A percentile compares a stretch with the other conserved stretches of the same genome.
These are phyloP conservation scores for Lutraria rhynchaena DNA, from an alignment of 1,140 invertebrate species.

Conservation along the genomic window DNA sequence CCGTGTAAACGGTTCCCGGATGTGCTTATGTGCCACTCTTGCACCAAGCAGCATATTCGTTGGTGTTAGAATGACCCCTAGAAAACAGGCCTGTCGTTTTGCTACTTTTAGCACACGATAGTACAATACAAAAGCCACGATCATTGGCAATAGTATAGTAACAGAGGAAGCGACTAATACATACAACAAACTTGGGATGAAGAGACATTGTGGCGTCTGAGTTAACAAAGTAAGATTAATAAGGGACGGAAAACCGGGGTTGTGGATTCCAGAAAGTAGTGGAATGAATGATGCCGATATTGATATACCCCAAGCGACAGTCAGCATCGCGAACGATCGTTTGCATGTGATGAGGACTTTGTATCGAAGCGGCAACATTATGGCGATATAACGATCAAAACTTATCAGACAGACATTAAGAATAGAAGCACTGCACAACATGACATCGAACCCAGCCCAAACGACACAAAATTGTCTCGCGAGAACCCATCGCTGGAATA, in stretches of 20 bases:
- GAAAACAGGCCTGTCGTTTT: constrained; percentile 74
- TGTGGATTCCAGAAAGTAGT: constrained; percentile 95
- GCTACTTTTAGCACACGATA: constrained; percentile 76
- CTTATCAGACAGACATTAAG: constrained; percentile 99
- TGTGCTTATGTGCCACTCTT: constrained; percentile 69
- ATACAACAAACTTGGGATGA: constrained; percentile 72
- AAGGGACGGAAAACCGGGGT: constrained; percentile 65
- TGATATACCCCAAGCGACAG: constrained; percentile 96
- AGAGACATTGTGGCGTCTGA: constrained; percentile 70
- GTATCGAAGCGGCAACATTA: constrained; percentile 98
- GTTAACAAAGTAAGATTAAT: constrained; percentile 72
- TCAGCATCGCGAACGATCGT: constrained; percentile 92
- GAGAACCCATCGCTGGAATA: constrained; percentile 94
- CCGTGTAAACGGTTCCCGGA: constrained; percentile 75
- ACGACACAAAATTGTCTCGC: constrained; percentile 97
- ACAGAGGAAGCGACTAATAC: constrained; percentile 70
- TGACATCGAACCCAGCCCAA: constrained; percentile 99
- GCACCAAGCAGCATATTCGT: constrained; percentile 72
- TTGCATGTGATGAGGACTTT: constrained; percentile 95
- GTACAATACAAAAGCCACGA: constrained; percentile 75
- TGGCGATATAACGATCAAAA: constrained; percentile 98
- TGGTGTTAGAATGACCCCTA: constrained; percentile 70
- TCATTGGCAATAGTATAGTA: constrained; percentile 75
- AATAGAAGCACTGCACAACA: constrained; percentile 99
- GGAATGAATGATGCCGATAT: constrained; percentile 98